Base-by-base conservation (phyloP, 2,113 vertebrate species). In the Phalacrocorax carbo region DNA sequence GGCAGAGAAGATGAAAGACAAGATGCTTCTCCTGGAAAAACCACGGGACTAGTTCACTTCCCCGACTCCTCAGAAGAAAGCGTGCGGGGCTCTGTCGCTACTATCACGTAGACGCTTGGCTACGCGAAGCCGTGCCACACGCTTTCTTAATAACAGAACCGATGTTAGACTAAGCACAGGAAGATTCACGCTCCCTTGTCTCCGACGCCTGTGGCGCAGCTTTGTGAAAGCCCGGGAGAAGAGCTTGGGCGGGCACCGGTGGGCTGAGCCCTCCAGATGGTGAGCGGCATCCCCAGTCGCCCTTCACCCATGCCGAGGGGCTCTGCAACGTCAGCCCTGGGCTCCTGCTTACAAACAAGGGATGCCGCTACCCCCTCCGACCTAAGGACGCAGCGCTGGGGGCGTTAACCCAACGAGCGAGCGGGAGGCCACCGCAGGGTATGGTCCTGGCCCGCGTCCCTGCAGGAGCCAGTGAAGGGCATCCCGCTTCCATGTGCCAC, bases 71-170 rank as follows among this genome's bases (percentile, higher is more conserved):
- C 7, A 25, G 30, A 16, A 29, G 60, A 49, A 80, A n/a, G 51
- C 10, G 2, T 5, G 76, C 3, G 1, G 27, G 38, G 46, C 55
- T 34, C 34, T 18, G 19, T 11, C n/a, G 51, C 30, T 9, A 9
- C 19, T 11, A 7, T 40, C 29, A 15, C 40, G 9, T 1, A 29
- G 55, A 22, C 15, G 21, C 16, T 36, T 36, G 64, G 46, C 46
- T 19, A 14, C 46, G 2, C 1, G 11, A 32, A 29, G 14, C 32
- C 38, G 32, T 2, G 3, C 44, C 20, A 25, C 20, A 1, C 9
- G 38, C 27, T 36, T 32, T 18, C 55, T 14, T 17, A n/a, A 6
- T 12, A 52, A 51, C 26, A 60, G 11, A 51, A 20, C 2, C 26
- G 12, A 21, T 30, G 61, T 44, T 36, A 21, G 46, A 15, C 55